Conservation (phyloP, 2,888 invertebrate species). For the Tetragonula carbonaria region DNA sequence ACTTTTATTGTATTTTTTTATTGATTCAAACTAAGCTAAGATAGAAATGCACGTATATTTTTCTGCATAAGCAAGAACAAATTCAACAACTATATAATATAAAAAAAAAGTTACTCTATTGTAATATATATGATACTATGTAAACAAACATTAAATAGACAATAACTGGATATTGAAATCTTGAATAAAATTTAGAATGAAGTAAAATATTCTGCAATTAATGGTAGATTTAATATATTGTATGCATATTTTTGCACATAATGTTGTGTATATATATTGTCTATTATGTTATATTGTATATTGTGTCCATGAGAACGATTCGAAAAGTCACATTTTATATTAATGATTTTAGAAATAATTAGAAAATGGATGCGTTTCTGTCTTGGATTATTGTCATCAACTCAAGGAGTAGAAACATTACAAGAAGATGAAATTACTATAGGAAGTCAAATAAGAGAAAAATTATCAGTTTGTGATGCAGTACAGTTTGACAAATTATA, state of each 20-base stretch:
- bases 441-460: constrained; percentile 77
- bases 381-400: constrained; percentile 78
- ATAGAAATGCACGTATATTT: not conserved
- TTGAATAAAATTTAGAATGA: not conserved
- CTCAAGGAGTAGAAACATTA: constrained; percentile 76
- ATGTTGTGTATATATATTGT: not conserved
- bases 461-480: constrained; percentile 76
- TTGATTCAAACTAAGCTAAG: not conserved
- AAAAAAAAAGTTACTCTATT: not conserved
- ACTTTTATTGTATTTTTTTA: not conserved
- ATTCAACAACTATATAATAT: not conserved
- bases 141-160: not conserved
- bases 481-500: constrained; percentile 80
- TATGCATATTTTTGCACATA: not conserved
- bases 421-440: constrained; percentile 79
- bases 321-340: not conserved
- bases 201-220: not conserved
- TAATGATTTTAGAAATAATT: constrained; percentile 71
- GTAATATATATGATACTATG: not conserved
- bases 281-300: not conserved
- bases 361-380: constrained; percentile 78
- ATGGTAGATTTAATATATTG: not conserved
- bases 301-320: not conserved
- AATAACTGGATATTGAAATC: not conserved
- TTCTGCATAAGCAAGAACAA: not conserved